Evolutionary conservation across 2,888 invertebrate species (phyloP).

Genomic region (Lissocephala sabroskyi): DNA sequence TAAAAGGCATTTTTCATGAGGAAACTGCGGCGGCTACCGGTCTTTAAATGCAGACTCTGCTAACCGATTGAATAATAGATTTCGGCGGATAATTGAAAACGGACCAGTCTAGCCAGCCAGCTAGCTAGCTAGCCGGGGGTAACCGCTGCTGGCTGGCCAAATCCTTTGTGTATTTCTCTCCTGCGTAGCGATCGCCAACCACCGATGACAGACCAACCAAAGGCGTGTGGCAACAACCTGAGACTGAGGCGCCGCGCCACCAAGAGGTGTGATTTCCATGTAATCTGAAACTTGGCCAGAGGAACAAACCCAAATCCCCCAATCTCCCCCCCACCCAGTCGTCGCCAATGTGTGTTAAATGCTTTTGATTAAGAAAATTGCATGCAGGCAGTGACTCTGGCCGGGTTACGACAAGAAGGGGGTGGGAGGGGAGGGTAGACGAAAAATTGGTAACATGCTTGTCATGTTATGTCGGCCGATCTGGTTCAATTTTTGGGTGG

Average conservation of each 20-base stretch:
- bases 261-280: conserved; percentile 20
- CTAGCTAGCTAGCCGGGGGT: conserved; percentile 1
- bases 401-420: no score
- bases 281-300: neutral
- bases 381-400: conserved; percentile 9
- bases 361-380: conserved; percentile 18
- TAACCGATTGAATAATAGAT: conserved; percentile 51
- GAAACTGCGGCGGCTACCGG: conserved; percentile 30
- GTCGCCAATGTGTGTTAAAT: conserved; percentile 35
- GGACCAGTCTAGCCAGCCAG: conserved; percentile 8
- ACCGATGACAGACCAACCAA: conserved; percentile 21
- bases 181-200: conserved; percentile 40
- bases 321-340: no score
- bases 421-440: no score
- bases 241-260: neutral
- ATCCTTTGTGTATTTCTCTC: conserved; percentile 24
- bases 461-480: conserved; percentile 46
- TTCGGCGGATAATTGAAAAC: conserved; percentile 37
- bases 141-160: conserved; percentile 2
- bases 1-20: conserved; percentile 56
- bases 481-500: conserved; percentile 36
- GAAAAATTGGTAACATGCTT: conserved; percentile 33
- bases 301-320: no score
- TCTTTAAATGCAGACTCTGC: no score
- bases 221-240: neutral